Evolutionary conservation across 2,797 vertebrate species (phyloP), one percentile per base, ranked within the genome.

Genomic region (Pterois miles): DNA sequence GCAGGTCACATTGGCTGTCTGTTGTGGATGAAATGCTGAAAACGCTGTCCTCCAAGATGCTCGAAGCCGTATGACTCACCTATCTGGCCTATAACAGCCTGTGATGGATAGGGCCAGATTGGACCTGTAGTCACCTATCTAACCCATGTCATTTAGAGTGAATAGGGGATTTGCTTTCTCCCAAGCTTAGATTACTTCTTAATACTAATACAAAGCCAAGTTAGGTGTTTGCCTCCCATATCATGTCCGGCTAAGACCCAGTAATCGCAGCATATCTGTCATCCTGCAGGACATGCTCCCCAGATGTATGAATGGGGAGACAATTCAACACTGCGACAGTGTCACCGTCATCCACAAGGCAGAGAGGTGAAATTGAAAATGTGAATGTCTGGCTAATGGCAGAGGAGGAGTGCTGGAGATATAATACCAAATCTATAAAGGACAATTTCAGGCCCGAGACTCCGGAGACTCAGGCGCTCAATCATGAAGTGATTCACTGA

Each of bases 341-440:
- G 74, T 82, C 74, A 78, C 68, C 62, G 68, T 86, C 87, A 85
- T 90, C 87, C 88, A 76, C 74, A 70, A 86, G 86, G 78, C 82
- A 79, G 78, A 70, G 77, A 85, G 85, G 87, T 89, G 84, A 89
- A 91, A 91, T 85, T 89, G 92, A 90, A 92, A 93, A 91, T 89
- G 88, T 88, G 90, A 92, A 87, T 78, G 86, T 86, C 86, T 87
- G 60, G 71, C 76, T 90, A 91, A 90, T 91, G 83, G 86, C 76
- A 71, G 77, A 80, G 56, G 73, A 89, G 74, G 50, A 89, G 78
- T 38, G 83, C 87, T 54, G 31, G 72, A 89, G 86, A 91, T 88
- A 93, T 91, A 91, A 93, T 89, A 84, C 90, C 80, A 84, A 85
- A 93, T 93, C 93, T 87, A 93, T 94, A 93, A 91, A 92, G 88